Evolutionary conservation across 2,888 invertebrate species (phyloP).

Genomic region (Epinotia nisella): DNA sequence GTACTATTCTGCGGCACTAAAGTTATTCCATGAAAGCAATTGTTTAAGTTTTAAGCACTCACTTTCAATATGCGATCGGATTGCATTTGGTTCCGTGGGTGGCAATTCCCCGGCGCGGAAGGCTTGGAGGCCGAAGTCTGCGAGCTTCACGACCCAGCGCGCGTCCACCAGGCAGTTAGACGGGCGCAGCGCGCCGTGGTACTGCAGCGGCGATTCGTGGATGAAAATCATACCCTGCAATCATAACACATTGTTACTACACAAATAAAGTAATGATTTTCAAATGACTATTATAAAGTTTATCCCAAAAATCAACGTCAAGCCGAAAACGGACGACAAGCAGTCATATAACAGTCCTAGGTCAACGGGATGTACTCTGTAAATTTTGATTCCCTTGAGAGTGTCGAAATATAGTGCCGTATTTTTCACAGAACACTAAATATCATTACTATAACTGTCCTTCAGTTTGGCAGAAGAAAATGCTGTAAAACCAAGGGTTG

Average conservation of each 20-base stretch:
- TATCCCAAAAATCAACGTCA: too few species aligned
- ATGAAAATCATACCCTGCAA: slow-evolving; percentile 94
- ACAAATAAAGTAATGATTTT: too few species aligned
- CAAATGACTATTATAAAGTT: too few species aligned
- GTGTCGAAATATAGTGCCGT: too few species aligned
- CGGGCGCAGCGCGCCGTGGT: slow-evolving; percentile 94
- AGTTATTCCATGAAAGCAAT: not conserved
- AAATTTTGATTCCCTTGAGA: too few species aligned
- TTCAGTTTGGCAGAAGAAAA: too few species aligned
- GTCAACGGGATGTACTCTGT: too few species aligned
- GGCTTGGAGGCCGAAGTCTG: slow-evolving; percentile 95
- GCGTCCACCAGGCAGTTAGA: slow-evolving; percentile 98
- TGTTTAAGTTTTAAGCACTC: slow-evolving; percentile 59
- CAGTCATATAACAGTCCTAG: too few species aligned
- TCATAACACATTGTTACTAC: not conserved
- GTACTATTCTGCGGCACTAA: not conserved
- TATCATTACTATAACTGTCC: too few species aligned
- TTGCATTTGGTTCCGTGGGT: slow-evolving; percentile 84
- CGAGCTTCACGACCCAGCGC: slow-evolving; percentile 96
- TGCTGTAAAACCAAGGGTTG: too few species aligned
- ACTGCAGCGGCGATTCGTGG: slow-evolving; percentile 93
- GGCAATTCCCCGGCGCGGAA: slow-evolving; percentile 91
- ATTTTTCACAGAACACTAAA: too few species aligned
- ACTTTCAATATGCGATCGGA: slow-evolving; percentile 90
- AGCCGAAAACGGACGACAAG: too few species aligned